Evolutionary conservation across 2,888 invertebrate species (phyloP), one percentile per base, ranked within the genome.

Genomic region (Cerastis rubricosa): DNA sequence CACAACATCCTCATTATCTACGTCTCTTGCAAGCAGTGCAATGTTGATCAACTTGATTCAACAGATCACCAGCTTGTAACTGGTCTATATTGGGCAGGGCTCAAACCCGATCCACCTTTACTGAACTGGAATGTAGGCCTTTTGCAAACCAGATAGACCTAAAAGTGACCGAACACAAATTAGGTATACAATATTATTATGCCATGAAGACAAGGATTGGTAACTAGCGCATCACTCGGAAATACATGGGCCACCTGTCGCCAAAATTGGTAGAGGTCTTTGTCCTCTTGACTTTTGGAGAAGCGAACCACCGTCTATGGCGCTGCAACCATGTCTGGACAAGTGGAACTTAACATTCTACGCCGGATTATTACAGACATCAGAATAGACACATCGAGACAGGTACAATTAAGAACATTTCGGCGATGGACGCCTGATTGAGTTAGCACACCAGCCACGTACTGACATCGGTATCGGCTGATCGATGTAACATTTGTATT

Each of bases 401-500:
- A 78, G 79, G 70, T 64, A 65, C 81, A 81, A 84, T 81, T 83
- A 79, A 69, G 67, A 79, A 49, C 54, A 79, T 65, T 59, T 76
- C 66, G 78, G 72, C 40, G 69, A 70, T 73, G 73, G 78, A 85
- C 80, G 68, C n/a, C 68, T 35, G 47, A 3, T 12, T 19, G 43
- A 12, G 74, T 85, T 85, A n/a, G 83, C 80, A 89, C 76, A 45
- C 89, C 51, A 57, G n/a, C 45, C 91, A 89, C 90, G 91, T 86
- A 35, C 59, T n/a, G 59, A 67, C 83, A 78, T 76, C 78, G 78
- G 78, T 78, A 86, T 74, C 78, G 83, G 85, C 70, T 78, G 59
- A 77, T 78, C 75, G 78, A 83, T 77, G 74, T 77, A 80, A 74
- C 78, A 91, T 93, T 92, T 81, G 83, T 88, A 93, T 93, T 90